A percentile compares a stretch with the other conserved stretches of the same genome.
phyloP scores from a whole-genome alignment of 2,797 vertebrate genomes.

The Falco berigora region DNA sequence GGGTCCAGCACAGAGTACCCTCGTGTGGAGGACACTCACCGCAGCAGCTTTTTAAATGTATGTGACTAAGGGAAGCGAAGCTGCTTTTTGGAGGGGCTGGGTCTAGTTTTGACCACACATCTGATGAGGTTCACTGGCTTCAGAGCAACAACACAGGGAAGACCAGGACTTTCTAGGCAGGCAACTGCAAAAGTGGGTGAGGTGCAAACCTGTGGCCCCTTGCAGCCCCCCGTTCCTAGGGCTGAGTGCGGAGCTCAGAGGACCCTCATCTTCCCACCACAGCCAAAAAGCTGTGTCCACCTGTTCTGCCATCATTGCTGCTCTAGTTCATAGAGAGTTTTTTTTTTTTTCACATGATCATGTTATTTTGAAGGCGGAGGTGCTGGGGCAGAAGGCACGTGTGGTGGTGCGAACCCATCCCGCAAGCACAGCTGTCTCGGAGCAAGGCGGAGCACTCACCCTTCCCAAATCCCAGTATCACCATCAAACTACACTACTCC shows the following conservation, averaged over 20 bases:
- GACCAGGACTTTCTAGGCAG: background rate
- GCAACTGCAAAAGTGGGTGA: fast-evolving
- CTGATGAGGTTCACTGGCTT: background rate
- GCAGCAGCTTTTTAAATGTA: background rate
- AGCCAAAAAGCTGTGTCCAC: background rate
- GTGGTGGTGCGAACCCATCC: background rate
- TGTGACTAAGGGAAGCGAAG: background rate
- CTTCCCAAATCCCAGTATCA: background rate
- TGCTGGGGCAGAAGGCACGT: background rate
- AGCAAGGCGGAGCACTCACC: background rate
- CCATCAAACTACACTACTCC: background rate
- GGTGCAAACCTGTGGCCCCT: background rate
- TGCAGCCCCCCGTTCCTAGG: background rate
- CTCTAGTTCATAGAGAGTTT: background rate
- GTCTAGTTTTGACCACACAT: background rate
- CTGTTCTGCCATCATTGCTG: background rate
- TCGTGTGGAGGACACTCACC: background rate
- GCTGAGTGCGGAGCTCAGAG: fast-evolving
- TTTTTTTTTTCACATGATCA: background rate
- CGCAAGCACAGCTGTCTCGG: fast-evolving
- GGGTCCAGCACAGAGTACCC: background rate
- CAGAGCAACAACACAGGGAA: background rate
- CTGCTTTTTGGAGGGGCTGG: background rate
- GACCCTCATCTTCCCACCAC: background rate
- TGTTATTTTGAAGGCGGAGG: background rate